These are phyloP conservation scores for Drosophila ochracea DNA, from an alignment of 2,888 invertebrate genomes.

Conservation along the genomic window DNA sequence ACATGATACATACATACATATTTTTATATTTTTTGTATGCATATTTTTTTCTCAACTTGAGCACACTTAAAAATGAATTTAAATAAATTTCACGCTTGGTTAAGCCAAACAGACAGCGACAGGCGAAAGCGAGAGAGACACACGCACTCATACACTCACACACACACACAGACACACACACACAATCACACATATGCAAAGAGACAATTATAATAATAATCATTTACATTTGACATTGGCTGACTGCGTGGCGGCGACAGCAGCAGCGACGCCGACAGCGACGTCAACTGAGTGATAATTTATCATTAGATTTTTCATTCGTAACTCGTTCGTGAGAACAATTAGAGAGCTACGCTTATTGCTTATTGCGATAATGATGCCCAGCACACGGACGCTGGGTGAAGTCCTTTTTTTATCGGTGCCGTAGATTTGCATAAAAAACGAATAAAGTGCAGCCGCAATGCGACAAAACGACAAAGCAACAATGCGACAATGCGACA, in stretches of 20 bases:
- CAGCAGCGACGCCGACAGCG: constrained; percentile 25
- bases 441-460: constrained; percentile 62
- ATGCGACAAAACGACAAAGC: constrained; percentile 17
- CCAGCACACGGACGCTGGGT: constrained; percentile 21
- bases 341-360: constrained; percentile 30
- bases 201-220: constrained; percentile 75
- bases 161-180: constrained; percentile 17
- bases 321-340: constrained; percentile 53
- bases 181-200: constrained; percentile 17
- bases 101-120: constrained; percentile 64
- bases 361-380: constrained; percentile 37
- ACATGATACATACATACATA: background rate
- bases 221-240: constrained; percentile 79
- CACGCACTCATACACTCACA: constrained; percentile 17
- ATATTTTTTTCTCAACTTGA: constrained; percentile 64
- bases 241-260: constrained; percentile 52
- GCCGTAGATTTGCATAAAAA: constrained; percentile 71
- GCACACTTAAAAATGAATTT: constrained; percentile 81
- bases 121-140: constrained; percentile 49
- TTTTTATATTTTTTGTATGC: constrained; percentile 32
- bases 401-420: constrained; percentile 28
- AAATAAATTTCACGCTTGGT: constrained; percentile 82
- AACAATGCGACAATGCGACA: constrained; percentile 22
- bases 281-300: constrained; percentile 61
- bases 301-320: constrained; percentile 71